Evolutionary conservation across 2,797 vertebrate species (phyloP).

Genomic region (Bradypodion ventrale): DNA sequence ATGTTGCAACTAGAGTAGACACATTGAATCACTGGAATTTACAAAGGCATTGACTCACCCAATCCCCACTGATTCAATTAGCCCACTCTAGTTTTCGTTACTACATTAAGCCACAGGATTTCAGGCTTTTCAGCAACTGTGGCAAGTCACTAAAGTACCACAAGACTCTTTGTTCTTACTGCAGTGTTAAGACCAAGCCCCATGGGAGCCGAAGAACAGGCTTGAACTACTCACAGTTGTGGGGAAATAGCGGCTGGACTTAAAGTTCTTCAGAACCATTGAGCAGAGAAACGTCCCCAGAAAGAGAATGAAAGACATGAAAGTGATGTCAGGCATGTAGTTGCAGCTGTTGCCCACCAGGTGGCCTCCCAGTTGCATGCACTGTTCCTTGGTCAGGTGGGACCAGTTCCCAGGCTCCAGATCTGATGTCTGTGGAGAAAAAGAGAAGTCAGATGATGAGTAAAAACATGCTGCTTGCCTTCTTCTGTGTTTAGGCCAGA

Average conservation of each 20-base stretch:
- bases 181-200: not conserved
- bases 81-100: too few relatives aligned
- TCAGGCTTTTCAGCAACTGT: too few relatives aligned
- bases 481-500: too few relatives aligned
- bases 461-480: not conserved
- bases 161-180: not conserved
- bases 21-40: too few relatives aligned
- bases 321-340: conserved; percentile 73
- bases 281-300: conserved; percentile 75
- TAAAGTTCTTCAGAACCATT: conserved; percentile 66
- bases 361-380: conserved; percentile 66
- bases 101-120: too few relatives aligned
- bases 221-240: conserved; percentile 63
- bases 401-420: conserved; percentile 38
- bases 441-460: not conserved
- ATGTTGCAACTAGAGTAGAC: too few relatives aligned
- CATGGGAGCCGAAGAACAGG: accelerated
- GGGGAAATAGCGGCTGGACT: conserved; percentile 76
- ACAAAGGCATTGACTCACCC: too few relatives aligned
- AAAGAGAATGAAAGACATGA: conserved; percentile 79
- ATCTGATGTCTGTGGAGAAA: conserved; percentile 29
- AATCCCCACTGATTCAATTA: too few relatives aligned
- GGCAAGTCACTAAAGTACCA: not conserved
- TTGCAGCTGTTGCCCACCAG: conserved; percentile 75
- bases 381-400: conserved; percentile 68